Evolutionary conservation across 2,888 invertebrate genomes (phyloP), one percentile per base, ranked within the genome.

Genomic region (Hypsopygia costalis): DNA sequence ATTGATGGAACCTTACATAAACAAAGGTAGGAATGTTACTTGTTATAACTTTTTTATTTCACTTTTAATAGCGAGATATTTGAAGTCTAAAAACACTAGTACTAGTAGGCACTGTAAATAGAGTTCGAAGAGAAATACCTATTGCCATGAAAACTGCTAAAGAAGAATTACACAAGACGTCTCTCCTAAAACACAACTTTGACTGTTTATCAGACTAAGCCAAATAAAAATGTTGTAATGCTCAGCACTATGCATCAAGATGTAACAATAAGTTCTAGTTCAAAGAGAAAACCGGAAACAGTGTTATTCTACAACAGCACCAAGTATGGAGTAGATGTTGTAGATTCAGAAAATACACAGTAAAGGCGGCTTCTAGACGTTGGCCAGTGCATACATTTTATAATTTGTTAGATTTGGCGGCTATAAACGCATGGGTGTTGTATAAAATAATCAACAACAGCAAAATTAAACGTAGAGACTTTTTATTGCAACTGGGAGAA

Each of bases 351-450:
- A 36, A 41, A 34, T 34, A 37, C 12, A 42, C 32, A n/a, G 33
- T 33, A 27, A 32, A 37, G 33, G 33, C 41, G 16, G 36, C 31
- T 22, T 36, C 36, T 3, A 12, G 33, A 31, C 36, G 27, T 36
- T 36, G 36, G 36, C 41, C 41, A 27, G 32, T 41, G 30, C 36
- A 41, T 32, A 32, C 36, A 22, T 41, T 41, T 33, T 36, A 32
- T 32, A 36, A 31, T 33, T 32, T 41, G 12, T 31, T 41, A 31
- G 31, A 35, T 25, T 27, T 35, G 8, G 35, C 41, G 35, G 36
- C 21, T 38, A 41, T 36, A 25, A 41, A 41, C 35, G 30, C 41
- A 10, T 35, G 31, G 30, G 31, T 41, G 21, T 31, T 41, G 11
- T 25, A 41, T 31, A 20, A 27, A 31, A 21, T 11, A 11, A 25